Conservation (phyloP, 2,888 invertebrate species). For the Cephus pygmeus region DNA sequence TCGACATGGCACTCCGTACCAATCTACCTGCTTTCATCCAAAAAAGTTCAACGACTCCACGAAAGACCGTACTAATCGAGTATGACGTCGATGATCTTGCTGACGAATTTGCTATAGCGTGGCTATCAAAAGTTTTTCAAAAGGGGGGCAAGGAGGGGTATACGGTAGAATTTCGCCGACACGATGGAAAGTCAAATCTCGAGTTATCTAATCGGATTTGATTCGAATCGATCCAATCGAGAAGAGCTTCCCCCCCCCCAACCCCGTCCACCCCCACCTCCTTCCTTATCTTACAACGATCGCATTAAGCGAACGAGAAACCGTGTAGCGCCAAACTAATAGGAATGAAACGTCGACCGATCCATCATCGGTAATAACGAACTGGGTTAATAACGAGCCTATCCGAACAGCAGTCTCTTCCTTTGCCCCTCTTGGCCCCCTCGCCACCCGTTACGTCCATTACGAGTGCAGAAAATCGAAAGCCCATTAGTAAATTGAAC, state of each 20-base stretch:
- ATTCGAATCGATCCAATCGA: slow-evolving; percentile 5
- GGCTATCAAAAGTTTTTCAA: not conserved
- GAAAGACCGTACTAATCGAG: not conserved
- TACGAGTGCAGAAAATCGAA: slow-evolving; percentile 21
- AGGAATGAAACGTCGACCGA: slow-evolving; percentile 17
- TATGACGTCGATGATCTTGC: not conserved
- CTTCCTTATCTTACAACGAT: slow-evolving; percentile 5
- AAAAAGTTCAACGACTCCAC: not conserved
- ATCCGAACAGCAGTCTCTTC: not conserved
- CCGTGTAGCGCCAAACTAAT: not conserved
- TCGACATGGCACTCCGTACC: not conserved
- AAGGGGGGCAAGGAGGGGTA: not conserved
- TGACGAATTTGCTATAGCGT: not conserved
- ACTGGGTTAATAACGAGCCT: slow-evolving; percentile 26
- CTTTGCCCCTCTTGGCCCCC: too few species aligned
- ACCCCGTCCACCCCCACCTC: not conserved
- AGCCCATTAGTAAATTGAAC: slow-evolving; percentile 38
- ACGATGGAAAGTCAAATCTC: slow-evolving; percentile 6
- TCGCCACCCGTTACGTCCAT: slow-evolving; percentile 6
- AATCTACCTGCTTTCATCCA: not conserved
- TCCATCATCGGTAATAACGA: slow-evolving; percentile 31
- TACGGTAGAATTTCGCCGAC: slow-evolving; percentile 16
- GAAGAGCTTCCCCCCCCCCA: not conserved
- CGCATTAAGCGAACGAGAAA: slow-evolving; percentile 4
- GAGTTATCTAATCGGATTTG: slow-evolving; percentile 20